These are phyloP conservation scores for Mylabris phalerata DNA, from an alignment of 1,140 invertebrate species.

Conservation along the genomic window DNA sequence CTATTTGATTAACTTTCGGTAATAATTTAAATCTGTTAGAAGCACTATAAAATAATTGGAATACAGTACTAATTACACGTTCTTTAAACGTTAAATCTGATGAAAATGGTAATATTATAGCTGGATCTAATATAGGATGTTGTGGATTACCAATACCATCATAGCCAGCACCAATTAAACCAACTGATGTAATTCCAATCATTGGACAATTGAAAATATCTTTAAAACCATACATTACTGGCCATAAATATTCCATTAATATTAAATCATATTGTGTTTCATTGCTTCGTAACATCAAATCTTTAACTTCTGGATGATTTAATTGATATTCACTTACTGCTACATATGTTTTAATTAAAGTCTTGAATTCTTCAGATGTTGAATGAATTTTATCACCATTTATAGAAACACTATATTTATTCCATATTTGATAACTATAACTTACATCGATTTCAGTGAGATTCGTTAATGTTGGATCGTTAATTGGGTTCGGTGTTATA, in stretches of 20 bases:
- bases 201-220: conserved; percentile 30
- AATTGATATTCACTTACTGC: conserved; percentile 2
- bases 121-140: conserved; percentile 43
- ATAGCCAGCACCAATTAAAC: conserved; percentile 5
- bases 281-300: conserved; percentile 18
- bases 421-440: conserved; percentile 17
- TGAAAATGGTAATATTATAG: conserved; percentile 28
- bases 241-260: conserved; percentile 26
- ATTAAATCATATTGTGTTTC: conserved; percentile 17
- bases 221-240: conserved; percentile 19
- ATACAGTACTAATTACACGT: conserved; percentile 32
- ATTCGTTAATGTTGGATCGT: conserved; percentile 25
- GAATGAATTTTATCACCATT: conserved; percentile 14
- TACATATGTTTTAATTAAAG: conserved; percentile 10
- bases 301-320: conserved; percentile 14
- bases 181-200: conserved; percentile 30
- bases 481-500: conserved; percentile 28
- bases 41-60: conserved; percentile 4
- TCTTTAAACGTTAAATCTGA: conserved; percentile 41
- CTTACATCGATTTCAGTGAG: conserved; percentile 31
- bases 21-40: neutral
- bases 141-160: conserved; percentile 40
- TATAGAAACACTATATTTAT: conserved; percentile 16
- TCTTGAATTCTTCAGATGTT: neutral
- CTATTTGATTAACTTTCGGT: conserved; percentile 31